Evolutionary conservation across 2,113 vertebrate genomes (phyloP).

Genomic region (Platichthys flesus): DNA sequence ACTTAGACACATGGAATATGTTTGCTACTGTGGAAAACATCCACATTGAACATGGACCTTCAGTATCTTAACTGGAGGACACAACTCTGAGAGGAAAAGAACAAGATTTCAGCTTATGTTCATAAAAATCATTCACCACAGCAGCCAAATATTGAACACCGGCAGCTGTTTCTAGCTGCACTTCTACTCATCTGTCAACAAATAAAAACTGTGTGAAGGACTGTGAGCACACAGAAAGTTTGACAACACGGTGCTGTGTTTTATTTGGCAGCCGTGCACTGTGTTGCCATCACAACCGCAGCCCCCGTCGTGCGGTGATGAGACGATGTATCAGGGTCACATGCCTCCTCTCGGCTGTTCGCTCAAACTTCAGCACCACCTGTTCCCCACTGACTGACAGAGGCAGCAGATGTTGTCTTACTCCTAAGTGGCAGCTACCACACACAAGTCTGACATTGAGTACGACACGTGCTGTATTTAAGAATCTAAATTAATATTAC

Average conservation of each 20-base stretch:
- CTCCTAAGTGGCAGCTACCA: slow-evolving; percentile 7
- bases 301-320: slow-evolving; percentile 2
- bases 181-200: no score
- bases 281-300: slow-evolving; percentile 43
- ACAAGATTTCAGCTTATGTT: neutral
- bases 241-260: slow-evolving; percentile 10
- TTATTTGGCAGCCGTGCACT: slow-evolving; percentile 1
- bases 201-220: slow-evolving; percentile 5
- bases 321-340: slow-evolving; percentile 28
- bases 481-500: neutral
- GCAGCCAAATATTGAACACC: no score
- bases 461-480: neutral
- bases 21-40: no score
- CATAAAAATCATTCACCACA: no score
- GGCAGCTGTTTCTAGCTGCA: no score
- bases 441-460: neutral
- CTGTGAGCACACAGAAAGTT: slow-evolving; percentile 8
- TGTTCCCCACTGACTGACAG: slow-evolving; percentile 22
- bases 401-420: neutral
- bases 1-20: no score
- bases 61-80: neutral
- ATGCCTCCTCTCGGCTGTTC: slow-evolving; percentile 29
- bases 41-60: neutral
- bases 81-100: neutral
- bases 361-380: slow-evolving; percentile 33